Conservation (phyloP, 2,113 vertebrate genomes). For the Martes martes region DNA sequence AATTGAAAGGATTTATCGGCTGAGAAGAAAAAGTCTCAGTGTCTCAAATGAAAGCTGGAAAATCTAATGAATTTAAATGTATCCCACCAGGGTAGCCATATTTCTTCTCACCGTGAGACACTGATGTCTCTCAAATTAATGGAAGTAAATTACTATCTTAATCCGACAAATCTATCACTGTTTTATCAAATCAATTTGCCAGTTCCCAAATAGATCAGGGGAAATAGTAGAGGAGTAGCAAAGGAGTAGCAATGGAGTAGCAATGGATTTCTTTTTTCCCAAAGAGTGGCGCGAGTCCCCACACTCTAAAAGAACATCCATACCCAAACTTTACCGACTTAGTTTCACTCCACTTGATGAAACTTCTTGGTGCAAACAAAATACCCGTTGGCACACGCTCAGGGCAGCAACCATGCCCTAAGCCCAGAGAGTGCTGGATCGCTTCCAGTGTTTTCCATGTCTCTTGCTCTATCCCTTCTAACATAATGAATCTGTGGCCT, state of each 20-base stretch:
- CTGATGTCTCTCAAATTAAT: conserved; percentile 81
- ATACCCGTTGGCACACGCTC: not conserved
- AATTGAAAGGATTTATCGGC: conserved; percentile 81
- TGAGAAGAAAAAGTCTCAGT: conserved; percentile 75
- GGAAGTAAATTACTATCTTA: conserved; percentile 69
- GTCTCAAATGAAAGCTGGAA: conserved; percentile 78
- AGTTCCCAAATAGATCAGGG: conserved; percentile 29
- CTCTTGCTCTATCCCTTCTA: not conserved
- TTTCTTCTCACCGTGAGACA: conserved; percentile 75
- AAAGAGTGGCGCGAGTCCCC: not conserved
- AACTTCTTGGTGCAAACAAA: not conserved
- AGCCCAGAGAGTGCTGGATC: not conserved
- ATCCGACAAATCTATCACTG: conserved; percentile 67
- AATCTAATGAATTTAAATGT: conserved; percentile 82
- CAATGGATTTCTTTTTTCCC: not conserved
- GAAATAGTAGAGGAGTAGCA: conserved; percentile 40
- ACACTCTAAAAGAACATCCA: not conserved
- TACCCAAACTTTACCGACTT: not conserved
- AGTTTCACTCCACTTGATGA: not conserved
- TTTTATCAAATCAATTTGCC: conserved; percentile 61
- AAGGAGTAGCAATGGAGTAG: not conserved
- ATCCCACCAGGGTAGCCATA: conserved; percentile 72
- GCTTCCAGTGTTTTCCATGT: not conserved
- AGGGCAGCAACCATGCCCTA: not conserved
- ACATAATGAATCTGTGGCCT: not conserved